These are phyloP conservation scores for Sciaenops ocellatus DNA, from an alignment of 2,797 vertebrate species.

Conservation along the genomic window DNA sequence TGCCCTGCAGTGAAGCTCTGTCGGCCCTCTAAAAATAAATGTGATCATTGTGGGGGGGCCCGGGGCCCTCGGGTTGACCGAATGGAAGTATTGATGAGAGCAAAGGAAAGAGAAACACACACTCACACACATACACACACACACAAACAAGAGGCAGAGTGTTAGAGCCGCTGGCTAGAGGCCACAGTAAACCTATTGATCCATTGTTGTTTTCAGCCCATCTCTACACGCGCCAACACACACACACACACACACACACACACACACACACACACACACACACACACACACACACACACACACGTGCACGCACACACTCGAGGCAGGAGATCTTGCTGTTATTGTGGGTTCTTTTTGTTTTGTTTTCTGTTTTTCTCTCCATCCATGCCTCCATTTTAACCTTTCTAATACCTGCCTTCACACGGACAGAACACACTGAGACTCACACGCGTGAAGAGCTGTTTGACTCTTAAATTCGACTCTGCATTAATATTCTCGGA, in stretches of 20 bases:
- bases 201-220: constrained; percentile 75
- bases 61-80: constrained; percentile 54
- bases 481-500: neutral
- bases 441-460: neutral
- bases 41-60: constrained; percentile 68
- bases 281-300: constrained; percentile 33
- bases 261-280: constrained; percentile 15
- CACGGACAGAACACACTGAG: neutral
- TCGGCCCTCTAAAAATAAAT: constrained; percentile 77
- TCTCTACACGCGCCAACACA: constrained; percentile 50
- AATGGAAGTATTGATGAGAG: constrained; percentile 80
- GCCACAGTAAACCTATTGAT: constrained; percentile 81
- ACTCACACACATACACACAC: constrained; percentile 36
- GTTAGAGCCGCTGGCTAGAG: constrained; percentile 75
- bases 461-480: neutral
- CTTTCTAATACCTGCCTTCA: constrained; percentile 36
- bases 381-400: constrained; percentile 40
- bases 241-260: constrained; percentile 39
- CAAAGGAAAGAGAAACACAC: constrained; percentile 53
- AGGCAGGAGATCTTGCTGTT: constrained; percentile 29
- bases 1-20: constrained; percentile 60
- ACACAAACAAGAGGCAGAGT: constrained; percentile 45
- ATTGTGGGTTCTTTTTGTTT: constrained; percentile 40
- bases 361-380: constrained; percentile 31
- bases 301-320: too few relatives aligned